These are phyloP conservation scores for Drosophila tristis DNA, from an alignment of 1,140 invertebrate species.

Conservation along the genomic window DNA sequence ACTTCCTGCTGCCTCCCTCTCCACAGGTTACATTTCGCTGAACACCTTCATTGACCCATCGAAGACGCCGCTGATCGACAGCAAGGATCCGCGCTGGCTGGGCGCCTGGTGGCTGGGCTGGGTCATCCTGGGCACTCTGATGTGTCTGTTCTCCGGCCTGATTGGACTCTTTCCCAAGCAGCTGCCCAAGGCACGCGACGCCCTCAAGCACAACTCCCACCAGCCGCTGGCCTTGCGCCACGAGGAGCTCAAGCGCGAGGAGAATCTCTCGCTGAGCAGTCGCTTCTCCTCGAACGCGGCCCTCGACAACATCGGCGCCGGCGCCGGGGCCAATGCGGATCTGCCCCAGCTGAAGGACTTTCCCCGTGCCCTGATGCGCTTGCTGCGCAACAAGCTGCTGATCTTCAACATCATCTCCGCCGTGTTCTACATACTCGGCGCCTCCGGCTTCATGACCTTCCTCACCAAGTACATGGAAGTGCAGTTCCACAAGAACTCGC, in stretches of 20 bases:
- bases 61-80: slow-evolving; percentile 87
- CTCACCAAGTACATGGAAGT: slow-evolving; percentile 90
- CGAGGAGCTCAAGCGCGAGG: slow-evolving; percentile 70
- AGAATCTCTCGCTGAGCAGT: slow-evolving; percentile 69
- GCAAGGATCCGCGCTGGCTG: slow-evolving; percentile 87
- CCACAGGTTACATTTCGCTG: slow-evolving; percentile 87
- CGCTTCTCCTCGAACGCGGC: slow-evolving; percentile 69
- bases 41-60: slow-evolving; percentile 88
- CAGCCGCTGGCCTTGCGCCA: slow-evolving; percentile 71
- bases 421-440: slow-evolving; percentile 88
- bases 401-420: slow-evolving; percentile 86
- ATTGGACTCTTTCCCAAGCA: slow-evolving; percentile 87
- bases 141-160: slow-evolving; percentile 86
- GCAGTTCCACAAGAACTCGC: slow-evolving; percentile 88
- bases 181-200: slow-evolving; percentile 77
- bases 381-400: slow-evolving; percentile 87
- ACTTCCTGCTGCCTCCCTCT: slow-evolving; percentile 5
- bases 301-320: slow-evolving; percentile 64
- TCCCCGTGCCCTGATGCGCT: slow-evolving; percentile 85
- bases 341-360: slow-evolving; percentile 85
- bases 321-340: slow-evolving; percentile 54
- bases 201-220: slow-evolving; percentile 66
- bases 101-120: slow-evolving; percentile 91
- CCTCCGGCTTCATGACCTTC: slow-evolving; percentile 89
- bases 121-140: slow-evolving; percentile 86